phyloP scores from a whole-genome alignment of 2,113 vertebrate species.

The Heteronetta atricapilla region DNA sequence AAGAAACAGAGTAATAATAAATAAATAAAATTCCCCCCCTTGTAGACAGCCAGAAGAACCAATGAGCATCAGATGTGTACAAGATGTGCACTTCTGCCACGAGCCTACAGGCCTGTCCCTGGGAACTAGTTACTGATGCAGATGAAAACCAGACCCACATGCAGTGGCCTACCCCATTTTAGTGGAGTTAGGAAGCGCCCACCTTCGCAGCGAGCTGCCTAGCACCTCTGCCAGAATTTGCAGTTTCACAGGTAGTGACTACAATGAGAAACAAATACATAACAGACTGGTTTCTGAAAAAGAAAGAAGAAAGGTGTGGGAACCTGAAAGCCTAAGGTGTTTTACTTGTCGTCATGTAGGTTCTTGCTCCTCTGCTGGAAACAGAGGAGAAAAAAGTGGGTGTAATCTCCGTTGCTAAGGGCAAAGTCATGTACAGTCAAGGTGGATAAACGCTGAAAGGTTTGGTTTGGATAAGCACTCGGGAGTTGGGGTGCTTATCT shows the following conservation, averaged over 20 bases:
- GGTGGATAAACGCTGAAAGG: constrained; percentile 54
- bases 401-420: constrained; percentile 51
- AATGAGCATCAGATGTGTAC: not conserved
- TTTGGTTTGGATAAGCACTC: constrained; percentile 46
- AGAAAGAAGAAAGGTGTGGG: constrained; percentile 38
- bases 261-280: not conserved
- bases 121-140: not conserved
- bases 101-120: not conserved
- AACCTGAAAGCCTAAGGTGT: constrained; percentile 56
- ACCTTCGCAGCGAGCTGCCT: not conserved
- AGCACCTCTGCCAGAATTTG: not conserved
- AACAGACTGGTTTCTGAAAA: constrained; percentile 5
- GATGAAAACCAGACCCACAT: not conserved
- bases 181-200: not conserved
- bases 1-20: not conserved
- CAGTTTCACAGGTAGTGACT: not conserved
- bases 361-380: constrained; percentile 52
- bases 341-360: constrained; percentile 54
- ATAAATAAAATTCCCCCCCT: not conserved
- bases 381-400: constrained; percentile 36
- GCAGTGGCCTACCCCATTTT: not conserved
- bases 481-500: constrained; percentile 13
- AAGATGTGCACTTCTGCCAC: not conserved
- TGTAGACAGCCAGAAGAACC: not conserved
- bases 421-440: constrained; percentile 61